phyloP scores from a whole-genome alignment of 30 jellyfish, hydroid and myxozoan genomes.

The Hydractinia echinata region DNA sequence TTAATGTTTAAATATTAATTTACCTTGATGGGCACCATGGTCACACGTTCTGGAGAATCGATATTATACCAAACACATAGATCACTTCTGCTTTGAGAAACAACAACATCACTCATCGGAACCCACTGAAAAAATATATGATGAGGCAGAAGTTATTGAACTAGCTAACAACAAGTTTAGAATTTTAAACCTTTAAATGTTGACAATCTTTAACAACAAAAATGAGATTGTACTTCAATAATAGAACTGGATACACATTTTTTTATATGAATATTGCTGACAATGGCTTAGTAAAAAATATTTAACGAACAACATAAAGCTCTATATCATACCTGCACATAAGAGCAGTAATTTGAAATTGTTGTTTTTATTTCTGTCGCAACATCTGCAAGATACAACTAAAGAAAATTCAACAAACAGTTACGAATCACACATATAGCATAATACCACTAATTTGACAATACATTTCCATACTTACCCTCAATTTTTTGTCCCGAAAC shows the following conservation, averaged over 20 bases:
- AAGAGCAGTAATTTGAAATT: slow-evolving; percentile 69
- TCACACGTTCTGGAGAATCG: slow-evolving; percentile 91
- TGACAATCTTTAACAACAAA: neutral
- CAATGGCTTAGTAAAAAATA: neutral
- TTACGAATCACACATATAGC: neutral
- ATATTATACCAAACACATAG: slow-evolving; percentile 86
- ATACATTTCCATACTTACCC: slow-evolving; percentile 37
- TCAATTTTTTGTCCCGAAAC: slow-evolving; percentile 76
- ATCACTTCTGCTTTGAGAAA: slow-evolving; percentile 84
- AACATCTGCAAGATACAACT: slow-evolving; percentile 77
- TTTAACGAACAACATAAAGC: neutral
- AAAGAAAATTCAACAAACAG: slow-evolving; percentile 2
- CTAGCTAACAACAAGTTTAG: neutral
- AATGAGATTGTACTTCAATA: neutral
- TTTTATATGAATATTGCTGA: neutral
- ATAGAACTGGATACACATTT: neutral
- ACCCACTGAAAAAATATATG: slow-evolving; percentile 55
- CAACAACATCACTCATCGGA: slow-evolving; percentile 92
- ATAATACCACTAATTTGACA: neutral
- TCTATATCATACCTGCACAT: slow-evolving; percentile 67
- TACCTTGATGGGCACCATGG: slow-evolving; percentile 85
- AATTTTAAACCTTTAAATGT: neutral
- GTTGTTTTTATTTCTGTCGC: slow-evolving; percentile 60
- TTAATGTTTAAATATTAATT: neutral
- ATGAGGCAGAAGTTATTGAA: neutral